Conservation (phyloP, 2,797 vertebrate genomes). For the Hephaestus fuliginosus region DNA sequence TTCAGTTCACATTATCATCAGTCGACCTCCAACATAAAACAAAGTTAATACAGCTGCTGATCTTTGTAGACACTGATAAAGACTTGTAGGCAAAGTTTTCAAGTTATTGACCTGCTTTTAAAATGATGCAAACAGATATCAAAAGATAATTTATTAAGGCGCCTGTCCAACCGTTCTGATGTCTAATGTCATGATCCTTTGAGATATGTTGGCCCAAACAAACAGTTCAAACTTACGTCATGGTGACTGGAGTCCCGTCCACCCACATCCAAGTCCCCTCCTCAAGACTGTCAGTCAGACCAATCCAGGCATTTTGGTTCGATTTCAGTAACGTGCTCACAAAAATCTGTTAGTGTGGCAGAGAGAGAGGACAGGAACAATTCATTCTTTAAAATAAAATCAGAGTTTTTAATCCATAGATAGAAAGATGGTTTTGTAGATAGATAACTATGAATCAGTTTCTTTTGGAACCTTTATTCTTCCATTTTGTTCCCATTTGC, state of each 20-base stretch:
- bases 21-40: neutral
- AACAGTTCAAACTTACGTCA: constrained; percentile 37
- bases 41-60: neutral
- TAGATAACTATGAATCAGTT: too few species aligned
- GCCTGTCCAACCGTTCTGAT: too few species aligned
- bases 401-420: too few species aligned
- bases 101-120: neutral
- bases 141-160: neutral
- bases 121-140: neutral
- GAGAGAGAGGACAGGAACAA: neutral
- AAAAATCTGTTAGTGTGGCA: constrained; percentile 34
- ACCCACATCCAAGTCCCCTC: too few species aligned
- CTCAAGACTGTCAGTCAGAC: constrained; percentile 51
- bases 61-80: neutral
- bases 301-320: constrained; percentile 51
- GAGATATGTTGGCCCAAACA: neutral
- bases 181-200: too few species aligned
- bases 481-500: too few species aligned
- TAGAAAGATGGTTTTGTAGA: too few species aligned
- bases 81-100: neutral
- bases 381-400: too few species aligned
- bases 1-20: neutral
- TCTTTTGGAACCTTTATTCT: too few species aligned
- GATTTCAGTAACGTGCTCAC: neutral
- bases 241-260: constrained; percentile 39